These are phyloP conservation scores for Apocheima hispidaria DNA, from an alignment of 2,888 invertebrate species.

Conservation along the genomic window DNA sequence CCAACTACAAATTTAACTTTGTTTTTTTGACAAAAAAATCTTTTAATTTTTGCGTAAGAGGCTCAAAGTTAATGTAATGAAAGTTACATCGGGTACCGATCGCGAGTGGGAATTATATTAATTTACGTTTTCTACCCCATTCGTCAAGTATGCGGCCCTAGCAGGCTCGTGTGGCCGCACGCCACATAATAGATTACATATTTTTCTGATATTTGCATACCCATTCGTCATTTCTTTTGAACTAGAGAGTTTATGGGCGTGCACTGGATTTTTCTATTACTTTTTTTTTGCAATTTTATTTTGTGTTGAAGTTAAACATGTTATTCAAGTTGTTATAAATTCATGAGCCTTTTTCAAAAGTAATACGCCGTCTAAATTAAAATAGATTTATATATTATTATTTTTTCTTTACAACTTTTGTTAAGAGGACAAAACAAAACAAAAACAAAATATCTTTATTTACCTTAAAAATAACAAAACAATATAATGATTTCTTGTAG, in stretches of 20 bases:
- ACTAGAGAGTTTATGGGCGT: neutral
- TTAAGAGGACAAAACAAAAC: too few relatives aligned
- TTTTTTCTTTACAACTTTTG: too few relatives aligned
- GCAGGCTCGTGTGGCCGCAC: conserved; percentile 22
- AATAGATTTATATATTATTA: too few relatives aligned
- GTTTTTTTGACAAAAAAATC: too few relatives aligned
- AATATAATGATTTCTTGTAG: too few relatives aligned
- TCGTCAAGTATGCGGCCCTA: conserved; percentile 15
- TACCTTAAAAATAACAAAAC: too few relatives aligned
- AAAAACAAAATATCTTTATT: too few relatives aligned
- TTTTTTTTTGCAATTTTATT: neutral
- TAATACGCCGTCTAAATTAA: too few relatives aligned
- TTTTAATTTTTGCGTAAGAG: too few relatives aligned
- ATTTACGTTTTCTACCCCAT: conserved; percentile 24
- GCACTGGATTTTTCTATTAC: neutral
- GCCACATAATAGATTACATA: conserved; percentile 30
- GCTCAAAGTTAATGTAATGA: neutral
- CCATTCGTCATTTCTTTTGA: conserved; percentile 17
- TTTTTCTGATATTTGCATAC: conserved; percentile 29
- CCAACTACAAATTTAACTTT: too few relatives aligned
- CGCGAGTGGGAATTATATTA: conserved; percentile 12
- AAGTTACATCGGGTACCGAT: neutral
- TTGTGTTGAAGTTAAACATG: neutral
- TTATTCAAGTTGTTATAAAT: too few relatives aligned
- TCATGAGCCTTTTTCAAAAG: too few relatives aligned